Evolutionary conservation across 2,888 invertebrate species (phyloP), one percentile per base, ranked within the genome.

Genomic region (Eupithecia insigniata): DNA sequence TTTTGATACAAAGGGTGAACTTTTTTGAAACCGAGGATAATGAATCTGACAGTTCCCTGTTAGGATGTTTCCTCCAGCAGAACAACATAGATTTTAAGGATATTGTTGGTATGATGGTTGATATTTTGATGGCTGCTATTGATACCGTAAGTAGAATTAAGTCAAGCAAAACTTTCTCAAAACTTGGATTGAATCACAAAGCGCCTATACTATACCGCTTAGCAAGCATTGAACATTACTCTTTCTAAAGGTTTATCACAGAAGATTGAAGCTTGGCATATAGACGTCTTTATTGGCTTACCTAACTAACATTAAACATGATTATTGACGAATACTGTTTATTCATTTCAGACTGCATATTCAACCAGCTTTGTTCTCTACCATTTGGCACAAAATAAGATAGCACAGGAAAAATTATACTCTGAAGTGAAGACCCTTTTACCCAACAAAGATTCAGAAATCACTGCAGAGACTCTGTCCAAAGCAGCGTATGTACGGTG

Each of bases 121-220:
- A 98, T 89, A 96, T 98, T 85, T 89, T 98, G 32, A 94, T 98
- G 85, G 98, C 98, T 68, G 97, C 98, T 71, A 96, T 98, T 71
- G 98, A 98, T 85, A 98, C 98, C 75, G 97, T 97, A 92, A 91
- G 91, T 73, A n/a, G 12, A 12, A 16, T 4, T 10, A 0, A 30
- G 60, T 7, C 26, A 0, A 12, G n/a, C 0, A 7, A 0, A 14
- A 26, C 12, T 1, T 1, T 55, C 4, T 12, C 10, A 55, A 55
- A 55, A 55, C 4, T 26, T 55, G 22, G 55, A 39, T 0, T 5
- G n/a, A 16, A 26, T 12, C 18, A 32, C 7, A 34, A 28, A 55
- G 18, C 28, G 58, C 68, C 30, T 60, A 7, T 60, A 60, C 30
- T 60, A 7, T 30, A 7, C 4, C 16, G 30, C 16, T 30, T 16